phyloP scores from a whole-genome alignment of 2,113 vertebrate species.

The Hippocampus zosterae region DNA sequence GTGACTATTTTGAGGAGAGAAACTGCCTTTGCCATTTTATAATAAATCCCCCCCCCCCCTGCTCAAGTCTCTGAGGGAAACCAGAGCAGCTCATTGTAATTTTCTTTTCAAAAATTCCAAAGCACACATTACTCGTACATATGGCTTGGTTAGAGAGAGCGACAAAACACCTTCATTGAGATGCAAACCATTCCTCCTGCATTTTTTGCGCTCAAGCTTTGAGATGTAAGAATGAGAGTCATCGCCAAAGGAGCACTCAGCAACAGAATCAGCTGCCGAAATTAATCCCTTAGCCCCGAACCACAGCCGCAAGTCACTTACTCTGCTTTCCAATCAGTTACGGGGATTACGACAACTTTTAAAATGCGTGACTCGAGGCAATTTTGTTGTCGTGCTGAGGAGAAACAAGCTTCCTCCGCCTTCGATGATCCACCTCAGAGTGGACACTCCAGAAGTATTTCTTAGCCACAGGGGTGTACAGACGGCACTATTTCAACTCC shows the following conservation, averaged over 20 bases:
- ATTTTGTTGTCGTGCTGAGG: conserved; percentile 4
- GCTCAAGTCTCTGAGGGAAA: conserved; percentile 35
- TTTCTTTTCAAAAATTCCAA: conserved; percentile 35
- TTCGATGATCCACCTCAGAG: conserved; percentile 20
- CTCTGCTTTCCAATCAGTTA: conserved; percentile 50
- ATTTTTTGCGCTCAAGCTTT: conserved; percentile 17
- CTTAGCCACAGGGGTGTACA: conserved; percentile 5
- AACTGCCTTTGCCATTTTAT: conserved; percentile 33
- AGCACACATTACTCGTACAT: conserved; percentile 32
- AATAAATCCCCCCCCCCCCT: conserved; percentile 33
- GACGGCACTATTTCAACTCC: conserved; percentile 4
- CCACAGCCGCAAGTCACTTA: conserved; percentile 34
- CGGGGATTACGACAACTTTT: conserved; percentile 54
- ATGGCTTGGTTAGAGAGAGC: conserved; percentile 36
- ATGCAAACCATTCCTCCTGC: conserved; percentile 24
- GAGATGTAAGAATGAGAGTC: conserved; percentile 16
- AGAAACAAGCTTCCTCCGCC: conserved; percentile 35
- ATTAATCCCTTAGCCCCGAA: conserved; percentile 48
- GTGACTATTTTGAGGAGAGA: conserved; percentile 22
- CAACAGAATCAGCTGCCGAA: conserved; percentile 27
- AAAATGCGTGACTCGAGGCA: conserved; percentile 41
- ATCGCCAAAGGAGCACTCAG: conserved; percentile 19
- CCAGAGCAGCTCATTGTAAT: conserved; percentile 19
- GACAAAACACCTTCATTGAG: conserved; percentile 14
- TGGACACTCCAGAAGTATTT: conserved; percentile 16